Evolutionary conservation across 2,797 vertebrate genomes (phyloP).

Genomic region (Hephaestus fuliginosus): DNA sequence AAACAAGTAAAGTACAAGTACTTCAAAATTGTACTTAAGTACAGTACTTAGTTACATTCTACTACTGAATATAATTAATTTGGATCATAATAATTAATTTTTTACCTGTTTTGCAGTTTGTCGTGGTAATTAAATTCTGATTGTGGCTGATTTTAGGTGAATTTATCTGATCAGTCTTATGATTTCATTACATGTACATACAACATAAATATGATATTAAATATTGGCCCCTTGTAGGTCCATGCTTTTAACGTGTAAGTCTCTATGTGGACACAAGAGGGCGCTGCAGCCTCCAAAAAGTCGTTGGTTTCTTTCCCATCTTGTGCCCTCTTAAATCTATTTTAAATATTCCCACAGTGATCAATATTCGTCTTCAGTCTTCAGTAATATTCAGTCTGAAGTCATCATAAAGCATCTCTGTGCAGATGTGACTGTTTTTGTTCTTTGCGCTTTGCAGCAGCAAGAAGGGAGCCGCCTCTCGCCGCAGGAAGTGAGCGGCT

Average conservation of each 20-base stretch:
- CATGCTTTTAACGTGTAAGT: neutral
- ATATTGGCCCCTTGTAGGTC: neutral
- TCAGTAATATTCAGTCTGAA: neutral
- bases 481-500: conserved; percentile 94
- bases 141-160: neutral
- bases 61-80: neutral
- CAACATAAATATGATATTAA: too few relatives aligned
- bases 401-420: neutral
- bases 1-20: too few relatives aligned
- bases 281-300: neutral
- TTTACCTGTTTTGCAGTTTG: neutral
- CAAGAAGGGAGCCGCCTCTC: conserved; percentile 95
- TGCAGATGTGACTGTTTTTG: conserved; percentile 50
- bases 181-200: neutral
- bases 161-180: neutral
- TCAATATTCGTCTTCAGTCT: too few relatives aligned
- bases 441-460: conserved; percentile 88
- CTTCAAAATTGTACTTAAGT: too few relatives aligned
- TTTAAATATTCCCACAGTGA: neutral
- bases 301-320: neutral
- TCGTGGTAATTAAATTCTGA: neutral
- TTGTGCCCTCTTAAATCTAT: neutral
- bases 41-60: too few relatives aligned
- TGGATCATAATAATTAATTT: too few relatives aligned
- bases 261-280: conserved; percentile 1